phyloP scores from a whole-genome alignment of 2,888 invertebrate species.

The Mechanitis messenoides region DNA sequence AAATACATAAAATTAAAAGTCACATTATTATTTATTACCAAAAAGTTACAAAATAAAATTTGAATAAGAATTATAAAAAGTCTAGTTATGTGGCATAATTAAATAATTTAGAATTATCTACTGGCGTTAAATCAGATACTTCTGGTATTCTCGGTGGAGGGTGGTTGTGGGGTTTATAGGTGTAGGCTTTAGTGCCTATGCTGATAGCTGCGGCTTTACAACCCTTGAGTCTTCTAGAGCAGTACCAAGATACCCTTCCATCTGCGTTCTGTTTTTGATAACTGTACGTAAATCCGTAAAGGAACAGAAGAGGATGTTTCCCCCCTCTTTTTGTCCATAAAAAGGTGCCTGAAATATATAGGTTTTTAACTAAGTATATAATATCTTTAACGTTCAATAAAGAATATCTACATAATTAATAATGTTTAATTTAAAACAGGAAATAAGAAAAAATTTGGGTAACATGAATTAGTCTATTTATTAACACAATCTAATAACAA shows the following conservation, averaged over 20 bases:
- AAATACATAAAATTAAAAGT: too few species aligned
- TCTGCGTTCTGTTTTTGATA: slow-evolving; percentile 66
- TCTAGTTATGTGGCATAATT: not conserved
- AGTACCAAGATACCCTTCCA: slow-evolving; percentile 67
- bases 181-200: slow-evolving; percentile 45
- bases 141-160: slow-evolving; percentile 49
- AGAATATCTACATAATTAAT: not conserved
- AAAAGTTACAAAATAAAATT: too few species aligned
- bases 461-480: too few species aligned
- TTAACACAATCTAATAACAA: too few species aligned
- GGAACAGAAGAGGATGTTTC: slow-evolving; percentile 61
- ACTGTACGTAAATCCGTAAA: slow-evolving; percentile 62
- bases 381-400: not conserved
- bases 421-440: too few species aligned
- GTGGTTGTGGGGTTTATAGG: slow-evolving; percentile 58
- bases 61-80: too few species aligned
- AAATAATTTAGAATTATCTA: slow-evolving; percentile 17
- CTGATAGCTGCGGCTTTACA: slow-evolving; percentile 64
- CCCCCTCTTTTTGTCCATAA: slow-evolving; percentile 66
- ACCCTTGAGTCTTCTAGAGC: slow-evolving; percentile 63
- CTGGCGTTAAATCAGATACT: slow-evolving; percentile 10
- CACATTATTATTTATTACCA: too few species aligned
- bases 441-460: too few species aligned
- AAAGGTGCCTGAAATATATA: slow-evolving; percentile 47
- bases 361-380: not conserved